Evolutionary conservation across 2,113 vertebrate genomes (phyloP).

Genomic region (Furnarius figulus): DNA sequence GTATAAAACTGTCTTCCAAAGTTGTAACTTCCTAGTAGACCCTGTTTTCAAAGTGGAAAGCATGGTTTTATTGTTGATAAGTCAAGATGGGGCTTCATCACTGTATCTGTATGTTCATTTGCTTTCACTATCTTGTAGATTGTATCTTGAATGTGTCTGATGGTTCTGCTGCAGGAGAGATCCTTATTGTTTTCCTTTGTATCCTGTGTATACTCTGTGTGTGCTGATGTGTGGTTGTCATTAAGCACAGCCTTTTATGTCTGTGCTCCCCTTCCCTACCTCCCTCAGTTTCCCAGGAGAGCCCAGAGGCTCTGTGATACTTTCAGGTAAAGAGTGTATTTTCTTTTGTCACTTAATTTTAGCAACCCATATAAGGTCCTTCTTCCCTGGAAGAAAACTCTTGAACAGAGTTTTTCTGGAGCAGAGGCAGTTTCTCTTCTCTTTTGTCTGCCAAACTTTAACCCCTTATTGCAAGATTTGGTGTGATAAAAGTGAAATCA

Average conservation of each 20-base stretch:
- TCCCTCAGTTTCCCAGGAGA: background rate
- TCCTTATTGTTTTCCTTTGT: background rate
- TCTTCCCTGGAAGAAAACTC: background rate
- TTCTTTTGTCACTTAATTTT: background rate
- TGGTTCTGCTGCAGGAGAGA: background rate
- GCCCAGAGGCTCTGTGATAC: background rate
- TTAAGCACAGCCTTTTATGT: background rate
- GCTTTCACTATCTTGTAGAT: background rate
- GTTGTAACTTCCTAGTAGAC: background rate
- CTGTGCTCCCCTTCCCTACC: background rate
- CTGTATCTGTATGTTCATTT: background rate
- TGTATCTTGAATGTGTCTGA: background rate
- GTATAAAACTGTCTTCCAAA: background rate
- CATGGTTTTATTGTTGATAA: background rate
- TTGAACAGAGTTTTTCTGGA: background rate
- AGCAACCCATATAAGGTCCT: background rate
- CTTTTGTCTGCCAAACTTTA: background rate
- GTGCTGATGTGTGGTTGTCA: background rate
- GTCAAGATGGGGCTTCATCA: background rate
- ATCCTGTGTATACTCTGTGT: background rate
- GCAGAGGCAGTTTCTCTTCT: conserved; percentile 8
- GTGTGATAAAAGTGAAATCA: background rate
- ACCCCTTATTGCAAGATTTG: background rate
- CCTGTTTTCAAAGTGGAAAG: background rate
- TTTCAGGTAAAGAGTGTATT: background rate